These are phyloP conservation scores for Actenoides lindsayi DNA, from an alignment of 2,113 vertebrate genomes.

Conservation along the genomic window DNA sequence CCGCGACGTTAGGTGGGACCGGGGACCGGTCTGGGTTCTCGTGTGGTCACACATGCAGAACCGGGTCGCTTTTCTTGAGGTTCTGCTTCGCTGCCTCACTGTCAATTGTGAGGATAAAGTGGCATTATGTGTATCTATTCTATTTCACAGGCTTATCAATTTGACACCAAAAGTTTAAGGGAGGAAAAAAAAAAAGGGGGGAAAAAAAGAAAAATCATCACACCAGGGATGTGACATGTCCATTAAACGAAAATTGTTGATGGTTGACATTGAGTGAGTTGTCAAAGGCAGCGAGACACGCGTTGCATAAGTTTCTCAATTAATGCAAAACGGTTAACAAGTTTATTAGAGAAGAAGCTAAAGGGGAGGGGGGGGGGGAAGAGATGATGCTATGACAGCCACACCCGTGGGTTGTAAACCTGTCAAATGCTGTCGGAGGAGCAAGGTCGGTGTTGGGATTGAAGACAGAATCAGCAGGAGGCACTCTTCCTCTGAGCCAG, in stretches of 20 bases:
- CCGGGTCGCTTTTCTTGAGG: slow-evolving; percentile 43
- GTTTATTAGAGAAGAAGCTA: slow-evolving; percentile 62
- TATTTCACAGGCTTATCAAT: slow-evolving; percentile 66
- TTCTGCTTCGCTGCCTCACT: slow-evolving; percentile 57
- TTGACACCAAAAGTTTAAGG: slow-evolving; percentile 58
- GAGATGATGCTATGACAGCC: slow-evolving; percentile 61
- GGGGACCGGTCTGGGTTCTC: slow-evolving; percentile 28
- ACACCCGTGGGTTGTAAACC: slow-evolving; percentile 59
- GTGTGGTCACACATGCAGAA: slow-evolving; percentile 38
- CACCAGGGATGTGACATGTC: slow-evolving; percentile 34
- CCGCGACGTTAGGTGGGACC: slow-evolving; percentile 8
- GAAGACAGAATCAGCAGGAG: slow-evolving; percentile 64
- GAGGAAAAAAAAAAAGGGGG: neutral
- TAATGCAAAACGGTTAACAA: slow-evolving; percentile 56
- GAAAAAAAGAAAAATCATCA: neutral
- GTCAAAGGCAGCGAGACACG: slow-evolving; percentile 44
- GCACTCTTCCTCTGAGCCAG: slow-evolving; percentile 67
- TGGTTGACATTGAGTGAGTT: slow-evolving; percentile 55
- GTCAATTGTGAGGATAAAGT: slow-evolving; percentile 60
- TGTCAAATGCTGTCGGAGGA: slow-evolving; percentile 44
- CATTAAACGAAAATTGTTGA: slow-evolving; percentile 61
- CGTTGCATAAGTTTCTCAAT: slow-evolving; percentile 38
- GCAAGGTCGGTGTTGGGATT: slow-evolving; percentile 37
- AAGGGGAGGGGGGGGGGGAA: neutral
- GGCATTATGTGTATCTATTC: slow-evolving; percentile 68